phyloP scores from a whole-genome alignment of 2,888 invertebrate genomes.

The Drosophila diplacantha region DNA sequence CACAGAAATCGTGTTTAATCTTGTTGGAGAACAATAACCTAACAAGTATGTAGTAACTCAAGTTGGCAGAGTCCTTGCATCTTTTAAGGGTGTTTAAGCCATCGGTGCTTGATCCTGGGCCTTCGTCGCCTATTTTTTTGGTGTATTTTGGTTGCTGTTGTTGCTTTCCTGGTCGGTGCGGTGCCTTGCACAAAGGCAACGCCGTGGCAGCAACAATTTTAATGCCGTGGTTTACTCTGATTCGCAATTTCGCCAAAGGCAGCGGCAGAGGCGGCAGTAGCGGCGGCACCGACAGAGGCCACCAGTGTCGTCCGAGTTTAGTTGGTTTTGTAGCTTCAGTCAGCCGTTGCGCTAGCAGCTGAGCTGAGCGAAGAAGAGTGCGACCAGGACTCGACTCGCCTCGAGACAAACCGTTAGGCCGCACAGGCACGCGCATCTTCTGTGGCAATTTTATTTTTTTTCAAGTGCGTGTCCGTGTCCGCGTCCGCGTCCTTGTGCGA shows the following conservation, averaged over 20 bases:
- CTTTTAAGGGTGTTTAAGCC: conserved; percentile 3
- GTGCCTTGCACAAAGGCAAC: conserved; percentile 52
- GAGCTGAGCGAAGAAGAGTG: conserved; percentile 29
- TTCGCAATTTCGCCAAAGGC: conserved; percentile 46
- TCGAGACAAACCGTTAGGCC: conserved; percentile 16
- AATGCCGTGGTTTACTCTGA: conserved; percentile 50
- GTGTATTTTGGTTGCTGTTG: conserved; percentile 21
- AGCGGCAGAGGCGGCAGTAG: conserved; percentile 21
- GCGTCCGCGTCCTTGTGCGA: not conserved
- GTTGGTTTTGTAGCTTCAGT: conserved; percentile 34
- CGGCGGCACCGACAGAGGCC: conserved; percentile 42
- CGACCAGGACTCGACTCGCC: conserved; percentile 1
- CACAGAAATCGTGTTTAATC: not conserved
- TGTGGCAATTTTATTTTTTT: not conserved
- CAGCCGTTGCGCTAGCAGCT: conserved; percentile 49
- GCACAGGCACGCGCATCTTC: conserved; percentile 25
- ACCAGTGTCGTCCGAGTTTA: conserved; percentile 39
- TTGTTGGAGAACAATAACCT: not conserved
- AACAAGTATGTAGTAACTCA: not conserved
- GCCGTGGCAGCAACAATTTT: conserved; percentile 49
- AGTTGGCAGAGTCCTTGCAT: not conserved
- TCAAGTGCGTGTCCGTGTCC: conserved; percentile 3
- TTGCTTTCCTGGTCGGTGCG: conserved; percentile 42
- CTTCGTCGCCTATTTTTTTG: conserved; percentile 11
- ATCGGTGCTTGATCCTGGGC: not conserved